A percentile compares a stretch with the other conserved stretches of the same genome.
phyloP scores from a whole-genome alignment of 1,140 invertebrate genomes.

The Pollicipes pollicipes region DNA sequence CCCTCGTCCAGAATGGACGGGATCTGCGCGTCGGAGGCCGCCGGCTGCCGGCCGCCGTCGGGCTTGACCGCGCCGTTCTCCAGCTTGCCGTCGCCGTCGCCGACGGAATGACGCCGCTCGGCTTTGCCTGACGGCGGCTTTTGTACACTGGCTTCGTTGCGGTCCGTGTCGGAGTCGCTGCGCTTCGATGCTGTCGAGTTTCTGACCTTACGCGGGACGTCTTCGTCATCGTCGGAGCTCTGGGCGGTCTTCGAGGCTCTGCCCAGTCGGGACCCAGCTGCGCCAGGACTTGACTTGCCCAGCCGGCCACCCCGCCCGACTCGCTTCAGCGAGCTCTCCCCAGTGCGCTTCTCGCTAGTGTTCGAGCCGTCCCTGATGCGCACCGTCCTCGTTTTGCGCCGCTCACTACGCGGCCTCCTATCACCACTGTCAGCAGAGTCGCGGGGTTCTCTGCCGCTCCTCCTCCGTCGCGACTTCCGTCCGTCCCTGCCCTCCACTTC shows the following conservation, averaged over 20 bases:
- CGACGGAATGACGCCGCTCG: background rate
- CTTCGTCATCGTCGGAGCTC: background rate
- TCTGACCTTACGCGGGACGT: background rate
- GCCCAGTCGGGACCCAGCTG: too few relatives aligned
- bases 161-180: background rate
- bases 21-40: background rate
- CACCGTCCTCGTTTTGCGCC: background rate
- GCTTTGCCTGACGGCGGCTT: background rate
- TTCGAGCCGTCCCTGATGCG: background rate
- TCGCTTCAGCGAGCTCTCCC: background rate
- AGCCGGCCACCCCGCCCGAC: too few relatives aligned
- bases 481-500: too few relatives aligned
- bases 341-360: background rate
- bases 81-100: background rate
- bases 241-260: background rate
- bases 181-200: too few relatives aligned
- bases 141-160: background rate
- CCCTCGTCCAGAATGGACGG: background rate
- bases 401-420: too few relatives aligned
- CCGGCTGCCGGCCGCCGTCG: background rate
- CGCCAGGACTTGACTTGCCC: background rate
- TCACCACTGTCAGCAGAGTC: background rate
- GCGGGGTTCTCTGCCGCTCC: too few relatives aligned
- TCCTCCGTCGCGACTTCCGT: background rate
- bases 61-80: background rate